Evolutionary conservation across 2,113 vertebrate species (phyloP), one percentile per base, ranked within the genome.

Genomic region (Progne subis): DNA sequence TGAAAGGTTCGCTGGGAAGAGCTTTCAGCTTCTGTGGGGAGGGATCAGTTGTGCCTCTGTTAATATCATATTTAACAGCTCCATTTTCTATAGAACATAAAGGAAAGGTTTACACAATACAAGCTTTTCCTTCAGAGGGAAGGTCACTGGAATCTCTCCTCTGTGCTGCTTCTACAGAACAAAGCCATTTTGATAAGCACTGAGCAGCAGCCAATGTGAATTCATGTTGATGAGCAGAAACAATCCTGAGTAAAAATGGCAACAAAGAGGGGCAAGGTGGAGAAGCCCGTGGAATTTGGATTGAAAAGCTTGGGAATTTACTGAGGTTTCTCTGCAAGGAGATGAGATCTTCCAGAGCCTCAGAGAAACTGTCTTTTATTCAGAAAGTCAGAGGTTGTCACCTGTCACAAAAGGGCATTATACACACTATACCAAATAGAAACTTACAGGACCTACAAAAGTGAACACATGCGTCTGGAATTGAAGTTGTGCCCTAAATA

Each of bases 351-450:
- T 82, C 83, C 75, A 97, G 28, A n/a, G 9, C 50, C 74, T 68
- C 71, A n/a, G 14, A 87, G 67, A 91, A 93, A 64, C 6, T 95
- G 83, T 76, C 78, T 67, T 96, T 95, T 95, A 79, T 79, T 84
- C 64, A 50, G 49, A 93, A 94, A 94, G 83, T 92, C 85, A 96
- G 28, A 84, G 44, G 26, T 26, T 94, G 77, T 91, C 93, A 96
- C 31, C 90, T 61, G 46, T 91, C 70, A 79, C 80, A 86, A 63
- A 84, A 94, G 34, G 34, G 88, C 94, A 94, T 95, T 86, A 86
- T 68, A 86, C 75, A 63, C 46, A 57, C 57, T 76, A 11, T 85
- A 61, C 56, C 69, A 96, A 96, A 84, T 25, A 86, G 70, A 63
- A 95, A 60, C 5, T 52, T 57, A 53, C 49, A 60, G 28, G 29